Evolutionary conservation across 2,113 vertebrate genomes (phyloP).

Genomic region (Perognathus longimembris): DNA sequence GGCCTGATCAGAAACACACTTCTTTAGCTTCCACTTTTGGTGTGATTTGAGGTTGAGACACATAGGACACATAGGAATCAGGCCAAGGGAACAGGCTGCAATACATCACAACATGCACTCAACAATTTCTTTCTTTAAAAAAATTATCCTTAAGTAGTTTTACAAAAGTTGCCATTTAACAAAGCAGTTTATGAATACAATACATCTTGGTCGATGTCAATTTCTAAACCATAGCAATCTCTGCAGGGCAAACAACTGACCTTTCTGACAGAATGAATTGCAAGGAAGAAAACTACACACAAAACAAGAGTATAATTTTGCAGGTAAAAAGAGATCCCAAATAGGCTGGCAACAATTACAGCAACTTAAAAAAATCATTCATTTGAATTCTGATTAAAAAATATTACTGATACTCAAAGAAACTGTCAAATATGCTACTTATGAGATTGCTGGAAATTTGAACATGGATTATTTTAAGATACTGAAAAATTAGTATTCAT

Average conservation of each 20-base stretch:
- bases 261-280: not conserved
- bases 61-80: not conserved
- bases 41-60: not conserved
- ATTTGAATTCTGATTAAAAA: conserved; percentile 29
- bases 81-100: not conserved
- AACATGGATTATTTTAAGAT: not conserved
- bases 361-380: not conserved
- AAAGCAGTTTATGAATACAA: too few relatives aligned
- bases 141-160: too few relatives aligned
- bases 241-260: not conserved
- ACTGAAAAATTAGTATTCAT: conserved; percentile 20
- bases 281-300: not conserved
- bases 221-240: not conserved
- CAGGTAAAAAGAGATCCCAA: conserved; percentile 14
- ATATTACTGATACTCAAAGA: not conserved
- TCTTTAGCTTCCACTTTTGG: conserved; percentile 26
- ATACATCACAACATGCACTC: not conserved
- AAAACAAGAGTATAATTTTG: not conserved
- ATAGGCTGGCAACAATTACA: not conserved
- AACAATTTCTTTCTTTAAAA: not conserved
- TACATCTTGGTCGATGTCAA: not conserved
- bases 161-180: too few relatives aligned
- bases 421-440: not conserved
- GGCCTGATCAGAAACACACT: conserved; percentile 62
- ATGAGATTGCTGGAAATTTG: not conserved